phyloP scores from a whole-genome alignment of 2,797 vertebrate genomes.

The Taeniopygia guttata region DNA sequence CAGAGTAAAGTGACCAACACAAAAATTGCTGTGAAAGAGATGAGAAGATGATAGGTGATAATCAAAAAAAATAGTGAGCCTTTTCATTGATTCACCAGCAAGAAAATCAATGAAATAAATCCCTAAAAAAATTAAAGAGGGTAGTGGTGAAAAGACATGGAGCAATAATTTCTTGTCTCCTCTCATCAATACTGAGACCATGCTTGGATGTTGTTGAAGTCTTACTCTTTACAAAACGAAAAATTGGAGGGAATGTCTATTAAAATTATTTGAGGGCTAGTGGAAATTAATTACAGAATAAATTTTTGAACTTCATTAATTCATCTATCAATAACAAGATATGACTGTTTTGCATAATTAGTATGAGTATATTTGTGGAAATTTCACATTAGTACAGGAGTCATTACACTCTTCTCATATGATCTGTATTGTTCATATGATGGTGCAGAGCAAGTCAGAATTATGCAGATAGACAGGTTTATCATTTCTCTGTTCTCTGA shows the following conservation, averaged over 20 bases:
- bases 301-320: background rate
- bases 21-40: background rate
- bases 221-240: background rate
- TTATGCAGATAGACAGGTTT: background rate
- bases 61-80: background rate
- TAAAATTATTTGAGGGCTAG: background rate
- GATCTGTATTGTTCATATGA: background rate
- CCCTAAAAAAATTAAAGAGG: background rate
- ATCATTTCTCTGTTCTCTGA: background rate
- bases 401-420: background rate
- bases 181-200: background rate
- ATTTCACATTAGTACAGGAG: background rate
- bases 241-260: background rate
- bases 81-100: background rate
- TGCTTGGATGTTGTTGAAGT: background rate
- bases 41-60: background rate
- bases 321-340: background rate
- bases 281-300: background rate
- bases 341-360: background rate
- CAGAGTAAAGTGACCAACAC: background rate
- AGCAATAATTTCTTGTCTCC: background rate
- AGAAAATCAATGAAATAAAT: background rate
- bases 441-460: background rate
- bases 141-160: background rate
- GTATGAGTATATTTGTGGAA: background rate